Evolutionary conservation across 2,113 vertebrate genomes (phyloP).

Genomic region (Speoplatyrhinus poulsoni): DNA sequence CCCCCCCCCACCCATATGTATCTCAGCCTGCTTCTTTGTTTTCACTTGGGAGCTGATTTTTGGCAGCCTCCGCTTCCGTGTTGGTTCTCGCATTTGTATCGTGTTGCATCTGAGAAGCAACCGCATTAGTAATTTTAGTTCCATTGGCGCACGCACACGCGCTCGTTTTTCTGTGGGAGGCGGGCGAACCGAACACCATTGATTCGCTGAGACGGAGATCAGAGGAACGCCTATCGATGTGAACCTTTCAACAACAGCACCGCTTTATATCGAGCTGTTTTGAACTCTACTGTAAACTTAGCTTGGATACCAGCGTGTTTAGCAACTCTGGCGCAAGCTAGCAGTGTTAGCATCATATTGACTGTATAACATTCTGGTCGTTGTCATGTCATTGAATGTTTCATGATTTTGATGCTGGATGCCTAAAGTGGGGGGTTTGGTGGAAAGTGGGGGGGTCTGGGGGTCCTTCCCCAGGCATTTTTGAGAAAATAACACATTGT

Average conservation of each 20-base stretch:
- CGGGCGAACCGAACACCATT: conserved; percentile 24
- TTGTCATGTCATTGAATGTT: too few species aligned
- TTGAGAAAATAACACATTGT: too few species aligned
- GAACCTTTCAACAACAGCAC: conserved; percentile 5
- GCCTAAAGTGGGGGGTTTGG: too few species aligned
- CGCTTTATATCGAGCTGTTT: conserved; percentile 1
- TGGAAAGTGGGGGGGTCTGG: too few species aligned
- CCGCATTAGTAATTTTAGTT: conserved; percentile 22
- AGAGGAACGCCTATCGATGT: conserved; percentile 22
- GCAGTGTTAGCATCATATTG: too few species aligned
- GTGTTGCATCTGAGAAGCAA: conserved; percentile 20
- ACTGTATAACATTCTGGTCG: too few species aligned
- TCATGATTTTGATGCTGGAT: too few species aligned
- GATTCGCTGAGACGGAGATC: conserved; percentile 38
- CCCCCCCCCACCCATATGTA: neutral
- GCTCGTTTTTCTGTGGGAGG: conserved; percentile 8
- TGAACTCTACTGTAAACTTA: conserved; percentile 6
- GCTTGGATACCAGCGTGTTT: too few species aligned
- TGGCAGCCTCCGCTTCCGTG: neutral
- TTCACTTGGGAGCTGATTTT: neutral
- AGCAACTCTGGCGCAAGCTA: too few species aligned
- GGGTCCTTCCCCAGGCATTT: too few species aligned
- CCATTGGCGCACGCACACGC: neutral
- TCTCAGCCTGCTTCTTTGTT: neutral
- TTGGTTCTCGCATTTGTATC: conserved; percentile 14